Evolutionary conservation across 2,797 vertebrate genomes (phyloP).

Genomic region (Sandelia bainsii): DNA sequence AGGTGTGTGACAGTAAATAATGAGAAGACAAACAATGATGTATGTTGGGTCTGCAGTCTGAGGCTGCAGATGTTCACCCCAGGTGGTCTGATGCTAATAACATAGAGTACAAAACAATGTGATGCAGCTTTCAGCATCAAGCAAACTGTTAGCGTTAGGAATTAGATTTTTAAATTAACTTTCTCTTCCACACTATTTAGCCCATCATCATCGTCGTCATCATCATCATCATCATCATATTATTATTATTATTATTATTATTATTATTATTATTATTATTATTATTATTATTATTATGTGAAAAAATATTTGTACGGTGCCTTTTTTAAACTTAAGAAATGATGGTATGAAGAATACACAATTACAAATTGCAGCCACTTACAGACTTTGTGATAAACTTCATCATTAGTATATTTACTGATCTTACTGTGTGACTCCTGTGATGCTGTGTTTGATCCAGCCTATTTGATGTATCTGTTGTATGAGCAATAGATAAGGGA

Average conservation of each 20-base stretch:
- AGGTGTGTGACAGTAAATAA: constrained; percentile 48
- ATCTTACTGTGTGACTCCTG: constrained; percentile 1
- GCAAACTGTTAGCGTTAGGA: neutral
- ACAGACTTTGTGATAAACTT: neutral
- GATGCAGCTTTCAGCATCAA: constrained; percentile 13
- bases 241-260: neutral
- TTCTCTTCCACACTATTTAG: neutral
- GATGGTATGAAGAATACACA: neutral
- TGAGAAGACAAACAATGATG: constrained; percentile 56
- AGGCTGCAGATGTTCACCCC: constrained; percentile 77
- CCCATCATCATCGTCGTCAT: neutral
- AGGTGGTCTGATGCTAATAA: constrained; percentile 76
- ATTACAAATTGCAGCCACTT: neutral
- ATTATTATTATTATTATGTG: too few relatives aligned
- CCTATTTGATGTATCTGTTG: neutral
- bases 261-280: too few relatives aligned
- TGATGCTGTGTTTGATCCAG: constrained; percentile 13
- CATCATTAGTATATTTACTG: neutral
- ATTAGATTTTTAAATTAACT: constrained; percentile 7
- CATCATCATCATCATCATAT: too few relatives aligned
- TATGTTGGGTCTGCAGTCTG: constrained; percentile 59
- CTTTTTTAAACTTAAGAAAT: neutral
- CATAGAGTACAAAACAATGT: constrained; percentile 32
- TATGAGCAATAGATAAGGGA: neutral
- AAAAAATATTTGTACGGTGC: neutral